Base-by-base conservation (phyloP, 2,888 invertebrate genomes). In the Monoplex corrugatus region DNA sequence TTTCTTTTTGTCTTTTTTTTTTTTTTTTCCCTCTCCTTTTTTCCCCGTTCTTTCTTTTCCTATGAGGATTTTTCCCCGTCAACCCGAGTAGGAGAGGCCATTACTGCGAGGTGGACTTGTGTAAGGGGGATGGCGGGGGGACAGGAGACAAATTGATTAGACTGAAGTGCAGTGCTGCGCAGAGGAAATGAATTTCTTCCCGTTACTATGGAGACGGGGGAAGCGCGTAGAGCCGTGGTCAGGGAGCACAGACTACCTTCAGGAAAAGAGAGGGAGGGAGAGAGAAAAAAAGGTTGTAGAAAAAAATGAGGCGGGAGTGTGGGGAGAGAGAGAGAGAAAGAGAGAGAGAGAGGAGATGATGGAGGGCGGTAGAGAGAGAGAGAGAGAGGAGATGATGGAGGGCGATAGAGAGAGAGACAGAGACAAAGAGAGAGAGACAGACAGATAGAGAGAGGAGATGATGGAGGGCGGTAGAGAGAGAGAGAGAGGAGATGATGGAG, bases 121-220 rank as follows among this genome's bases (percentile, higher is more conserved):
- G 57, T 28, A 16, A 40, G 2, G 80, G 32, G 72, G 40, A 44
- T 32, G 45, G 35, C 78, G 40, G 68, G 72, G 68, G 87, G 84
- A 45, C 89, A 44, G 78, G 63, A 45, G 68, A 84, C 87, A 87
- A 88, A 89, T 87, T 88, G 86, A 89, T 89, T 86, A 35, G 85
- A 40, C 63, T 19, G 40, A 44, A 85, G 84, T 78, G 88, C 57
- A 38, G 80, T 82, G 87, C 78, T 45, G 88, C 75, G 43, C 75
- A 88, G 75, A 83, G 89, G 87, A 89, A 89, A 88, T 89, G 87
- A 88, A 88, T 43, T 86, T 87, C 85, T 86, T 80, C 72, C 57
- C 68, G 87, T 89, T 86, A 85, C 88, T 88, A 85, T 89, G 89
- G 88, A 84, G 38, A 89, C 89, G 19, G 80, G 44, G 57, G 45